Conservation (phyloP, 2,888 invertebrate species). For the Deilephila elpenor region DNA sequence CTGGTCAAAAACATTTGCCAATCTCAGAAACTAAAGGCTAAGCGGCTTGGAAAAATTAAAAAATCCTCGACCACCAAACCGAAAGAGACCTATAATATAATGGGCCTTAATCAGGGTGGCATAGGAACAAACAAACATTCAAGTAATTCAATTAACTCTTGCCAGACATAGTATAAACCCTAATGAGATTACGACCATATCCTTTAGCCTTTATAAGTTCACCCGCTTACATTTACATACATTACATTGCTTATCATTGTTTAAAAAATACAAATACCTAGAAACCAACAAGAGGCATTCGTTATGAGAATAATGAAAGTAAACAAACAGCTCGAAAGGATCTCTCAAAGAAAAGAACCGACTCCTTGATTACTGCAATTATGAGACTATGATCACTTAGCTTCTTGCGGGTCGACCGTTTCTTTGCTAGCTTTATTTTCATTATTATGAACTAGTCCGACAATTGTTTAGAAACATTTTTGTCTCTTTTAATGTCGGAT, state of each 20-base stretch:
- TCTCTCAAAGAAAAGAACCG: neutral
- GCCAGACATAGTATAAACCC: neutral
- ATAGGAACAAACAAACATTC: neutral
- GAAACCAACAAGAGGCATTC: neutral
- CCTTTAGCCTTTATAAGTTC: neutral
- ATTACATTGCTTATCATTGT: neutral
- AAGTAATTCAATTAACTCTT: neutral
- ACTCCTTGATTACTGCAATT: neutral
- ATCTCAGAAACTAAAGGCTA: too few species aligned
- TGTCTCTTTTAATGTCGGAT: neutral
- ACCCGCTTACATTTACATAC: neutral
- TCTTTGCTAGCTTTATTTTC: neutral
- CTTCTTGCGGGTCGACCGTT: neutral
- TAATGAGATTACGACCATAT: neutral
- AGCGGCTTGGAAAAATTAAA: too few species aligned
- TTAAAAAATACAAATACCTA: neutral
- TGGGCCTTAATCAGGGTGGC: neutral
- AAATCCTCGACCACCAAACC: too few species aligned
- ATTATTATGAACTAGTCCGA: neutral
- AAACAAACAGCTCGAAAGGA: neutral
- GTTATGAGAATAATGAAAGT: neutral
- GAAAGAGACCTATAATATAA: neutral
- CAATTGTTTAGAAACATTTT: neutral
- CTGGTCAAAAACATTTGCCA: too few species aligned
- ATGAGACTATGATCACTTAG: neutral